phyloP scores from a whole-genome alignment of 2,113 vertebrate genomes.

The Pelmatolapia mariae region DNA sequence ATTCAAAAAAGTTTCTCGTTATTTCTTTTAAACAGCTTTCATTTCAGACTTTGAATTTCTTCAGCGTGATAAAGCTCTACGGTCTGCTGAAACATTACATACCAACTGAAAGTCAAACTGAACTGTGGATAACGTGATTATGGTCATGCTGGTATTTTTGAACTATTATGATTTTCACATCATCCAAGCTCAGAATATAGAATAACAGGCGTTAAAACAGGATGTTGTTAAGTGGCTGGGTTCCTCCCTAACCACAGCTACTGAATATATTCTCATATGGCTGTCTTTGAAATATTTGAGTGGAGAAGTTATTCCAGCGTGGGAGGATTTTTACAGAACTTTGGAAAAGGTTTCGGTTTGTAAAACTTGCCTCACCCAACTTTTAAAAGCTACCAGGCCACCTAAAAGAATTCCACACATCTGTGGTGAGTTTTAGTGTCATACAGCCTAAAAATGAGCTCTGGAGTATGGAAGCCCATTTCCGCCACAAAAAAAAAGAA shows the following conservation, averaged over 20 bases:
- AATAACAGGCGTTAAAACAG: neutral
- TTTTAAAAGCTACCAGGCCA: neutral
- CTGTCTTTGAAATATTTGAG: neutral
- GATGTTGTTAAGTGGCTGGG: neutral
- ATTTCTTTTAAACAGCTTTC: neutral
- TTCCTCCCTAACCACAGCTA: neutral
- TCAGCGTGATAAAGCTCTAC: neutral
- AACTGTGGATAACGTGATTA: neutral
- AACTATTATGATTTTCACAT: neutral
- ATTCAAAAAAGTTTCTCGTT: neutral
- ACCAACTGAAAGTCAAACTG: neutral
- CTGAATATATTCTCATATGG: neutral
- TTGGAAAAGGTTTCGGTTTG: neutral
- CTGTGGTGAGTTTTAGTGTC: neutral
- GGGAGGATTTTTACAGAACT: neutral
- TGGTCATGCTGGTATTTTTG: neutral
- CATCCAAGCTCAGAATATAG: neutral
- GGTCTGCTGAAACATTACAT: neutral
- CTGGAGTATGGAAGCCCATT: neutral
- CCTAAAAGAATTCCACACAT: conserved; percentile 2
- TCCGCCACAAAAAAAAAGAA: neutral
- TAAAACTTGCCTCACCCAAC: neutral
- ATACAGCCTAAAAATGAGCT: neutral
- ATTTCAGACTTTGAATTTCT: neutral
- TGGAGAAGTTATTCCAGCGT: neutral